Base-by-base conservation (phyloP, 2,888 invertebrate genomes). In the Hypercompe scribonia region DNA sequence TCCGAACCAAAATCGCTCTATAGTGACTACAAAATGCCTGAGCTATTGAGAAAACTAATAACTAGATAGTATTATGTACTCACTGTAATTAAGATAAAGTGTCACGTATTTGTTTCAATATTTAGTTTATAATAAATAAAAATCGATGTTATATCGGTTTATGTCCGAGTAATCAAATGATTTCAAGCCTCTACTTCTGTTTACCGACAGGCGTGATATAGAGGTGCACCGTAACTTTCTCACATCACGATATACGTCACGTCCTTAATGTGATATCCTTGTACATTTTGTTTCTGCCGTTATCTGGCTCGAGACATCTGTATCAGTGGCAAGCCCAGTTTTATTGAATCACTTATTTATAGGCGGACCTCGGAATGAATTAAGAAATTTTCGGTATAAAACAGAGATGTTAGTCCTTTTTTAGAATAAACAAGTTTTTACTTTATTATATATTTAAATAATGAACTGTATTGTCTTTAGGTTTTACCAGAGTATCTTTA, bases 221-320 rank as follows among this genome's bases (percentile, higher is more conserved):
- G 76, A 75, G 80, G 82, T 74, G 74, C 69, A 76, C 72, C 70
- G 75, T 75, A 80, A 74, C 76, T 77, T 79, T 81, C 78, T 84
- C 84, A 78, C 82, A 80, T 79, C 86, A 79, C 84, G 86, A 87
- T 83, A 86, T 79, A 86, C 85, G 90, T 90, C 90, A 88, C 83
- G 84, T 86, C 85, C 86, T 90, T 95, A 95, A 95, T 95, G 95
- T 95, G 94, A 93, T 94, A 94, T 93, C 91, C 95, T 89, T 95
- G 95, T 95, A 90, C 91, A 92, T 93, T 93, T 92, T 90, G 93
- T 92, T 85, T 86, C 85, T 82, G 91, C 94, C 94, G 95, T 94
- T 95, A 95, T 95, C 95, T 88, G 80, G 70, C 78, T 76, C 81
- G 84, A 89, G 94, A 95, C 95, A 95, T 94, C 95, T 95, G 94